phyloP scores from a whole-genome alignment of 2,113 vertebrate genomes.

The Lampris megalopsis region DNA sequence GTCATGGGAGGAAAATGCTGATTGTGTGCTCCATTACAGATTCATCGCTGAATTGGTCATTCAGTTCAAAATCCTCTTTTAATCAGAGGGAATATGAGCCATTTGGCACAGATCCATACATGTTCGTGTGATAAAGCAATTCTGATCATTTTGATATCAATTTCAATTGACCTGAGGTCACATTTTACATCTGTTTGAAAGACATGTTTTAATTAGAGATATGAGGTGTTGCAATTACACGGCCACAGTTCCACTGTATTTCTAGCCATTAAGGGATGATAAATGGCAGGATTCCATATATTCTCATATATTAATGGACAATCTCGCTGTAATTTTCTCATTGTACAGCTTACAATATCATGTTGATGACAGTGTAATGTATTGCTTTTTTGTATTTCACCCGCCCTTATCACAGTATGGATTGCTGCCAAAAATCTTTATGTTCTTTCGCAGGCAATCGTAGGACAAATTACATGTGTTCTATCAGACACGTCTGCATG shows the following conservation, averaged over 20 bases:
- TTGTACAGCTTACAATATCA: conserved; percentile 14
- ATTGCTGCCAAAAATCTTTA: conserved; percentile 6
- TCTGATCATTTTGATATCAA: conserved; percentile 78
- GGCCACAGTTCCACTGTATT: conserved; percentile 31
- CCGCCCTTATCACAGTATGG: conserved; percentile 1
- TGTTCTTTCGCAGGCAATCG: conserved; percentile 9
- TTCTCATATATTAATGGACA: conserved; percentile 56
- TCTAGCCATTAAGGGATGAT: conserved; percentile 61
- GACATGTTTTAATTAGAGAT: conserved; percentile 74
- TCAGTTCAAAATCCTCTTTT: conserved; percentile 77
- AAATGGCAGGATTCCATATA: conserved; percentile 58
- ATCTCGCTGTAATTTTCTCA: conserved; percentile 57
- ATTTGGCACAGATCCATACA: conserved; percentile 73
- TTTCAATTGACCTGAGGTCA: conserved; percentile 71
- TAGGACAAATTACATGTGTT: conserved; percentile 7
- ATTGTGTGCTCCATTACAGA: conserved; percentile 66
- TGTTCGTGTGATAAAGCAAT: conserved; percentile 65
- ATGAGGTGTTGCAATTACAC: conserved; percentile 72
- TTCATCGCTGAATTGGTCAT: conserved; percentile 74
- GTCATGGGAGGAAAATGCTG: conserved; percentile 68
- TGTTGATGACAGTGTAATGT: conserved; percentile 8
- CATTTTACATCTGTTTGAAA: conserved; percentile 74
- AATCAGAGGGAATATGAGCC: conserved; percentile 65
- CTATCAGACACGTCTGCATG: background rate
- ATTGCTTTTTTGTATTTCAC: conserved; percentile 20